Conservation (phyloP, 1,140 invertebrate genomes). For the Oreohelix idahoensis region DNA sequence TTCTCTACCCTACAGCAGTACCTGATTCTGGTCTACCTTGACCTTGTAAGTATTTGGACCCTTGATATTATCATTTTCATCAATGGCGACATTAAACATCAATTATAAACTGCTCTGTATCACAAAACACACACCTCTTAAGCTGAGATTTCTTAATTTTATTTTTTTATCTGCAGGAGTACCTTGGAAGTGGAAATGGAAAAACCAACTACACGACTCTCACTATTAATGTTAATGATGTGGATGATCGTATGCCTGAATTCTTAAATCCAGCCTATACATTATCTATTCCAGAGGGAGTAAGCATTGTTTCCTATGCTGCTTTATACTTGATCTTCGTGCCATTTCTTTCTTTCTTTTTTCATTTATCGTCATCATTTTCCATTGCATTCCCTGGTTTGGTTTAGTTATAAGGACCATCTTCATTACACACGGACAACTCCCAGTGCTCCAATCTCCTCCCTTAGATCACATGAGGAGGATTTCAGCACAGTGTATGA, state of each 20-base stretch:
- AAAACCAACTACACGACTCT: conserved; percentile 39
- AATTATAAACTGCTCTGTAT: too few species aligned
- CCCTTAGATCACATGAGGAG: not conserved
- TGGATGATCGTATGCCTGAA: conserved; percentile 48
- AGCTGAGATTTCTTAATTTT: not conserved
- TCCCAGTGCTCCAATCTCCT: too few species aligned
- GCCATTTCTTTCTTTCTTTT: not conserved
- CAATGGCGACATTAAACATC: not conserved
- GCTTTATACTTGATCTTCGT: not conserved
- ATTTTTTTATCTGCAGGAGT: not conserved
- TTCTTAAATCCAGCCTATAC: conserved; percentile 42
- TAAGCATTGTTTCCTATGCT: not conserved
- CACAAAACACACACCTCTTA: too few species aligned
- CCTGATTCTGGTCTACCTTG: not conserved
- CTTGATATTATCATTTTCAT: not conserved
- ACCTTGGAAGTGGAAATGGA: not conserved
- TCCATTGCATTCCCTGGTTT: not conserved
- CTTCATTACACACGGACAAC: too few species aligned
- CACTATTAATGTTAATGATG: conserved; percentile 46
- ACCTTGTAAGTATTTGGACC: not conserved
- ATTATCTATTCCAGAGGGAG: conserved; percentile 23
- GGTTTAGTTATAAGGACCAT: too few species aligned
- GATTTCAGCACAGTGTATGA: not conserved
- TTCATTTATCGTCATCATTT: not conserved
- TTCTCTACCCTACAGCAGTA: too few species aligned